Conservation (phyloP, 2,888 invertebrate species). For the Pterostichus madidus region DNA sequence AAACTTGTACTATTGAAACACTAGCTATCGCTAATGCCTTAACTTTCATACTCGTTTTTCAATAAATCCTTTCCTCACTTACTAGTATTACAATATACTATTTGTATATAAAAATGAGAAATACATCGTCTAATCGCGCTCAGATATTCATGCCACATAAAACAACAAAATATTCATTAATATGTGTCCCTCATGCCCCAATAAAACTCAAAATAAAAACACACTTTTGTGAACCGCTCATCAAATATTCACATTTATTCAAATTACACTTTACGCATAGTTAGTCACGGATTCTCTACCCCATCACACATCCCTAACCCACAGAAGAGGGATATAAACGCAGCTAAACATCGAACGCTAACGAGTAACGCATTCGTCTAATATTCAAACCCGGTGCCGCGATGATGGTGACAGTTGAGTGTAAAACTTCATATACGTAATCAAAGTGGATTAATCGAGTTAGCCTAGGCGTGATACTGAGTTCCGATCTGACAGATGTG, state of each 20-base stretch:
- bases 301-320: neutral
- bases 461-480: constrained; percentile 22
- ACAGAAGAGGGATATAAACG: constrained; percentile 7
- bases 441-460: constrained; percentile 64
- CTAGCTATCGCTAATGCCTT: too few species aligned
- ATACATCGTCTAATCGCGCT: too few species aligned
- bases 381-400: constrained; percentile 50
- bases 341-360: constrained; percentile 37
- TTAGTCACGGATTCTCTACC: constrained; percentile 37
- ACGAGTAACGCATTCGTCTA: constrained; percentile 59
- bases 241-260: constrained; percentile 50
- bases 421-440: constrained; percentile 61
- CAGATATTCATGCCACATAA: too few species aligned
- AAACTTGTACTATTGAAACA: too few species aligned
- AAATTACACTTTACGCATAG: constrained; percentile 45
- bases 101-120: too few species aligned
- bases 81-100: too few species aligned
- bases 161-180: neutral
- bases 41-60: too few species aligned
- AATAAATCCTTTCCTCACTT: too few species aligned
- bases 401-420: constrained; percentile 45
- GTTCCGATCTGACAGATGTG: constrained; percentile 18
- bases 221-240: constrained; percentile 28
- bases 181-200: neutral
- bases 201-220: neutral